Conservation (phyloP, 2,113 vertebrate species). For the Antechinus stuartii region DNA sequence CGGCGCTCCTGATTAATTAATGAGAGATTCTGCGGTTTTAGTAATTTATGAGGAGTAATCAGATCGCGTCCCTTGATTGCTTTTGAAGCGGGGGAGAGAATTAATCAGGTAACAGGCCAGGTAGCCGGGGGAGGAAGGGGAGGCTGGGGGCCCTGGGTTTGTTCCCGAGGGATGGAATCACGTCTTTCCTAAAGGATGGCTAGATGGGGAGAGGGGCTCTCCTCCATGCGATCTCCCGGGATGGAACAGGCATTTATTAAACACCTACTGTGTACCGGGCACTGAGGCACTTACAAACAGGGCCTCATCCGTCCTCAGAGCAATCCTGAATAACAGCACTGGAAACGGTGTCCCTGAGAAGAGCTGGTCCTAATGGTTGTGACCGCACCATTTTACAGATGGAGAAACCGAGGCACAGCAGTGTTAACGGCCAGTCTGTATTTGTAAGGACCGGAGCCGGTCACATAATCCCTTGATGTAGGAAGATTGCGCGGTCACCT, state of each 20-base stretch:
- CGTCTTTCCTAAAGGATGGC: neutral
- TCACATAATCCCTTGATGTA: neutral
- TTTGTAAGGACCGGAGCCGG: neutral
- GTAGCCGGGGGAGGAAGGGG: neutral
- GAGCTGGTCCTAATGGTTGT: too few relatives aligned
- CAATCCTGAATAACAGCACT: neutral
- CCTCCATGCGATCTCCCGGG: too few relatives aligned
- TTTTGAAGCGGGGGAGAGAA: neutral
- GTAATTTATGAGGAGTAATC: neutral
- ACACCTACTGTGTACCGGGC: neutral
- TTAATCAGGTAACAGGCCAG: neutral
- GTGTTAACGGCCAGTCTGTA: neutral
- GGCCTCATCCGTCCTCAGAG: neutral
- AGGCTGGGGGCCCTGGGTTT: neutral
- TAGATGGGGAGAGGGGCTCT: neutral
- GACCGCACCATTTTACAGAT: neutral
- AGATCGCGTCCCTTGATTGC: neutral
- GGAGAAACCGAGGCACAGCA: neutral
- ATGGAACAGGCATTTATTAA: neutral
- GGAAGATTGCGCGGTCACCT: neutral
- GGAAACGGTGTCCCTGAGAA: too few relatives aligned
- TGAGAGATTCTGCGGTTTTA: neutral
- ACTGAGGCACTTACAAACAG: neutral
- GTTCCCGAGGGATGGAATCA: neutral
- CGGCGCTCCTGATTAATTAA: neutral